Evolutionary conservation across 2,797 vertebrate species (phyloP), one percentile per base, ranked within the genome.

Genomic region (Podargus strigoides): DNA sequence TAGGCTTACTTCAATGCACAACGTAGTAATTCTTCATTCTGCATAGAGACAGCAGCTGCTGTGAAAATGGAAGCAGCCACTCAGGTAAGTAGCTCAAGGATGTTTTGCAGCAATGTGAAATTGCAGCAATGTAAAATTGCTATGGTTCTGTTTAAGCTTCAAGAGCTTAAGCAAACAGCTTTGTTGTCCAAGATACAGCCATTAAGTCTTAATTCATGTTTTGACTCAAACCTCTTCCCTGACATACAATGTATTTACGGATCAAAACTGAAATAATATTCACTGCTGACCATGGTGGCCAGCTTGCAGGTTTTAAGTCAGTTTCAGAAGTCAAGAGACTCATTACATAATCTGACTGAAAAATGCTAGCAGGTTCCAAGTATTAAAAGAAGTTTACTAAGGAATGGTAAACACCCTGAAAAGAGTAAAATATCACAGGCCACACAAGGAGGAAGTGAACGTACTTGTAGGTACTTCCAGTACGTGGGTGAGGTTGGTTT

Each of bases 401-500:
- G 16, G 26, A 77, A 76, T 10, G 24, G 7, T 64, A 81, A 74
- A 58, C 24, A 64, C 19, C 47, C 21, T 55, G 52, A 49, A 89
- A 93, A 53, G 34, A 36, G 37, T 4, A 83, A 37, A 95, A 72
- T n/a, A 58, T 7, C 67, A 75, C 60, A 47, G 12, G 55, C 5
- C 58, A 87, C 14, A 32, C 18, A 74, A 62, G 19, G 19, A 69
- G 32, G 56, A 94, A 67, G 20, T 7, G 14, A 5, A 95, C 98
- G 89, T 94, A 99, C 99, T 98, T 99, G 98, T 99, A 99, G 27
- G 98, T 98, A 85, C 5, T 97, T 82, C 98, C 98, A 5, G 99
- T 99, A 94, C 99, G 99, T 47, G 99, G 99, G 87, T 99, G 99
- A 53, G 99, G 98, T 4, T 98, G 66, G 72, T 98, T 99, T 97